phyloP scores from a whole-genome alignment of 2,797 vertebrate species.

The Potorous gilbertii region DNA sequence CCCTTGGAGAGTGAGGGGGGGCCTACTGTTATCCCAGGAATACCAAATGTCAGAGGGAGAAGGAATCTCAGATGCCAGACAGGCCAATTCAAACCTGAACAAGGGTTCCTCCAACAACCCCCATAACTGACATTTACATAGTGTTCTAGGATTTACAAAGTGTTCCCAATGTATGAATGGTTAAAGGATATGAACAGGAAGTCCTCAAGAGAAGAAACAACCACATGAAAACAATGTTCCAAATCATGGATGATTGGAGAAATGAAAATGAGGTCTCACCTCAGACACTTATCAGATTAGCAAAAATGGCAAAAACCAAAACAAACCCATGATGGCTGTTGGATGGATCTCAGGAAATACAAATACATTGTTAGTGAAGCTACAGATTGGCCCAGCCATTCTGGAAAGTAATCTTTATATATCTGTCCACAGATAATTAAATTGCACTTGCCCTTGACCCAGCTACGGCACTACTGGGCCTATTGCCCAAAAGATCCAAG shows the following conservation, averaged over 20 bases:
- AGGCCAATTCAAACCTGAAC: neutral
- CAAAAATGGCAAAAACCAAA: neutral
- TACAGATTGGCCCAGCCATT: too few relatives aligned
- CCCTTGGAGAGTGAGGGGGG: neutral
- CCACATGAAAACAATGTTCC: neutral
- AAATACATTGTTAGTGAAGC: neutral
- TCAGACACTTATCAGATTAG: neutral
- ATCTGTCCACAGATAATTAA: neutral
- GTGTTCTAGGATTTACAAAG: neutral
- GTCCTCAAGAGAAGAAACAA: neutral
- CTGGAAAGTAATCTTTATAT: neutral
- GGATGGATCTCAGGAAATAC: neutral
- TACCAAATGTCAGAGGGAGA: too few relatives aligned
- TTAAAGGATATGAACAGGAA: neutral
- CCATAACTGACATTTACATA: neutral
- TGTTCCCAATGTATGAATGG: neutral
- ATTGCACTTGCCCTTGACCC: neutral
- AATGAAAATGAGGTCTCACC: neutral
- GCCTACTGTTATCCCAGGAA: too few relatives aligned
- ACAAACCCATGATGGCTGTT: neutral
- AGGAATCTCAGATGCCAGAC: neutral
- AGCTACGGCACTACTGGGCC: neutral
- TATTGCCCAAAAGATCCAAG: neutral
- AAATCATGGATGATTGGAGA: neutral
- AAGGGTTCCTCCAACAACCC: neutral